phyloP scores from a whole-genome alignment of 2,888 invertebrate species.

The Sussaba pulchella region DNA sequence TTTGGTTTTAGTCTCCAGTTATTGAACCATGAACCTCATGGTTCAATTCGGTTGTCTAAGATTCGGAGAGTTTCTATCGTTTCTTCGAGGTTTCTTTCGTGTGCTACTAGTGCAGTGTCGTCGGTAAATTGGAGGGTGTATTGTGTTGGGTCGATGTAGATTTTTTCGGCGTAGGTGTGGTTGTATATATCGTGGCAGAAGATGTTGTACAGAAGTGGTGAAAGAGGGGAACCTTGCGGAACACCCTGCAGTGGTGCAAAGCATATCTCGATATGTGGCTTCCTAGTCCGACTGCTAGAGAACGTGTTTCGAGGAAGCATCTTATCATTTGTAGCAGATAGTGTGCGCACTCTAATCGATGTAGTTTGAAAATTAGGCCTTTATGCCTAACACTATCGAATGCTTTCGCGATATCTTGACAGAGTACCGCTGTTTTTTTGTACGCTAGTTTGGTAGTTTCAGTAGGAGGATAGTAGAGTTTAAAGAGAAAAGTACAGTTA shows the following conservation, averaged over 20 bases:
- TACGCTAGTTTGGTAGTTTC: constrained; percentile 38
- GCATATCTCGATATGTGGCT: too few species aligned
- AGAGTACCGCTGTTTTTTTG: constrained; percentile 56
- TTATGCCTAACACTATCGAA: constrained; percentile 71
- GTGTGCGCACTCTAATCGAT: constrained; percentile 1
- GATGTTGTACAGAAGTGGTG: constrained; percentile 40
- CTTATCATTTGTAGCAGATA: not conserved
- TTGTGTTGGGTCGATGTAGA: not conserved
- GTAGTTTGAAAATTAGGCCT: constrained; percentile 67
- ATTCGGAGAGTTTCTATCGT: constrained; percentile 67
- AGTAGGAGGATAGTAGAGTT: too few species aligned
- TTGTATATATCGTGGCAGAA: constrained; percentile 43
- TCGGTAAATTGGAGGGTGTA: constrained; percentile 22
- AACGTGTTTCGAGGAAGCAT: not conserved
- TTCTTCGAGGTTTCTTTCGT: not conserved
- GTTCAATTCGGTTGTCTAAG: constrained; percentile 50
- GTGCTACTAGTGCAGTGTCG: constrained; percentile 8
- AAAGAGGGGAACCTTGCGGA: constrained; percentile 48
- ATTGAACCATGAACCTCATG: constrained; percentile 28
- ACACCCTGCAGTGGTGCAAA: constrained; percentile 25
- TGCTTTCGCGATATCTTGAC: constrained; percentile 70
- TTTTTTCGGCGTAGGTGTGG: not conserved
- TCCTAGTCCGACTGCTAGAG: constrained; percentile 5
- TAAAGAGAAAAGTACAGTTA: too few species aligned
- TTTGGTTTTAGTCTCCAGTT: constrained; percentile 47